Conservation (phyloP, 1,140 invertebrate species). For the Muscidifurax raptorellus region DNA sequence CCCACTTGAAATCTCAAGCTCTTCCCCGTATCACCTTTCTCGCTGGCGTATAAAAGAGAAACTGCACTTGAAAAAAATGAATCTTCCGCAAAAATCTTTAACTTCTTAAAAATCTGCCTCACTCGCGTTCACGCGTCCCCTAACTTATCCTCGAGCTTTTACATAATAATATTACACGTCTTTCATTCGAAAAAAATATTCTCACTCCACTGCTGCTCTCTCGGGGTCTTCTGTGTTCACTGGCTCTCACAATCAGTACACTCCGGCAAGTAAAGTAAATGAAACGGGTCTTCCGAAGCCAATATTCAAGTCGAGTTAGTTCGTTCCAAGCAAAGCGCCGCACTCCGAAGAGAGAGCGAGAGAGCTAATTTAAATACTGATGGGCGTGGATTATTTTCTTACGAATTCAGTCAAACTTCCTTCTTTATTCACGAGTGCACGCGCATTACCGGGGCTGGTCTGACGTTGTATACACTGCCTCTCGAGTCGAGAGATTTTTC, state of each 20-base stretch:
- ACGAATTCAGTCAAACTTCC: not conserved
- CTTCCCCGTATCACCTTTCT: no score
- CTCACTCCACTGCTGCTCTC: not conserved
- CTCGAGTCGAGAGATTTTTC: not conserved
- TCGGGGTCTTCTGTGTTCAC: not conserved
- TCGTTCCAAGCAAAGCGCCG: not conserved
- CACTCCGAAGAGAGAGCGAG: not conserved
- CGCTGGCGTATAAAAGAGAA: no score
- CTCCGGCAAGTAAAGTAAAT: not conserved
- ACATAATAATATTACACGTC: no score
- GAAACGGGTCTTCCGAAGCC: not conserved
- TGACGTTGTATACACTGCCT: not conserved
- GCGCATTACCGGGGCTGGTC: not conserved
- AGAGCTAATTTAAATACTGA: constrained; percentile 35
- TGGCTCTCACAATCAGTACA: not conserved
- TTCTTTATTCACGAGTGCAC: not conserved
- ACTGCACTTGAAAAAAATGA: no score
- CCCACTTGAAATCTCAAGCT: no score
- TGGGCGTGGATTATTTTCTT: constrained; percentile 41
- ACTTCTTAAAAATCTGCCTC: no score
- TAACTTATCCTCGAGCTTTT: no score
- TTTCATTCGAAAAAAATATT: not conserved
- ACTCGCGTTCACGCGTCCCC: no score
- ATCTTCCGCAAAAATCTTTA: no score
- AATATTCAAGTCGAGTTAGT: constrained; percentile 20